Conservation (phyloP, 2,113 vertebrate genomes). For the Ictalurus punctatus region DNA sequence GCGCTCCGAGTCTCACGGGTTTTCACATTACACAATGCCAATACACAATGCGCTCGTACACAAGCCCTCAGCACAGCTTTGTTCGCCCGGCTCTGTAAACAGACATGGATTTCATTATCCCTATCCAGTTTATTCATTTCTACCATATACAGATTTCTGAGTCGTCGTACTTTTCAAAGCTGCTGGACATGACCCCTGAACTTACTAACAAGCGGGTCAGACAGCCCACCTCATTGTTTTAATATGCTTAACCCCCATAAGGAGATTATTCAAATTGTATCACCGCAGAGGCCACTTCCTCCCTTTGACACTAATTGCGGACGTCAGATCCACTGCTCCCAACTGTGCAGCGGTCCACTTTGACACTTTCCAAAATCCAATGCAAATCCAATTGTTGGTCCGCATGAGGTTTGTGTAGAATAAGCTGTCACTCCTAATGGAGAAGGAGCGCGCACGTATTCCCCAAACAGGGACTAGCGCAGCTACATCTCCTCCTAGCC, state of each 20-base stretch:
- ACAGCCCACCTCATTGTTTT: slow-evolving; percentile 65
- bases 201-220: slow-evolving; percentile 54
- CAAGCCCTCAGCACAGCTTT: neutral
- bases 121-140: neutral
- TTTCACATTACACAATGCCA: slow-evolving; percentile 44
- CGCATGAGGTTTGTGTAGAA: slow-evolving; percentile 66
- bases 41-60: slow-evolving; percentile 62
- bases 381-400: slow-evolving; percentile 75
- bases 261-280: slow-evolving; percentile 67
- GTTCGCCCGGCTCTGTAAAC: neutral
- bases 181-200: slow-evolving; percentile 55
- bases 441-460: slow-evolving; percentile 61
- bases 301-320: slow-evolving; percentile 67
- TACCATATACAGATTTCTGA: neutral
- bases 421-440: slow-evolving; percentile 74
- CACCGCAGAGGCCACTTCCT: slow-evolving; percentile 48
- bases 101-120: neutral
- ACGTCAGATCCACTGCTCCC: slow-evolving; percentile 68
- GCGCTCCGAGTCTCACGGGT: slow-evolving; percentile 27
- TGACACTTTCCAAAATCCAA: slow-evolving; percentile 75
- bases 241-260: slow-evolving; percentile 57
- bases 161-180: neutral
- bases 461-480: slow-evolving; percentile 67
- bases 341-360: slow-evolving; percentile 67
- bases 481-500: slow-evolving; percentile 62